These are phyloP conservation scores for Stenchaetothrips biformis DNA, from an alignment of 2,888 invertebrate genomes.

Conservation along the genomic window DNA sequence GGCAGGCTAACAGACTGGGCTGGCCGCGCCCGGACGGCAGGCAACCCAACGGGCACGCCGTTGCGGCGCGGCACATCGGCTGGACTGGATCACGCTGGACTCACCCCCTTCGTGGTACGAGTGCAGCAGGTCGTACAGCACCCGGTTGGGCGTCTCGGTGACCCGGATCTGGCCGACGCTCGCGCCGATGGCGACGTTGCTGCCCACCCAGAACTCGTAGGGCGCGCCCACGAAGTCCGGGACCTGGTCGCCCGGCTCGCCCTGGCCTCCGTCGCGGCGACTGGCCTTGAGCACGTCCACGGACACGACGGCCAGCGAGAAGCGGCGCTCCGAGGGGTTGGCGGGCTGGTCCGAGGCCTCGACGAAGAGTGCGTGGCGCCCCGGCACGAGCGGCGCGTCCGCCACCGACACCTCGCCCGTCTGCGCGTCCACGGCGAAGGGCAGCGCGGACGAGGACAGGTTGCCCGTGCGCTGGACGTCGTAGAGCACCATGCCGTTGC, in stretches of 20 bases:
- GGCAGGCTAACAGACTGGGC: too few relatives aligned
- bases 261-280: constrained; percentile 5
- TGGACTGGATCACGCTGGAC: too few relatives aligned
- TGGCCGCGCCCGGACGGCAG: too few relatives aligned
- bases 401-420: constrained; percentile 64
- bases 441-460: constrained; percentile 55
- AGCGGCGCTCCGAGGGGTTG: constrained; percentile 77
- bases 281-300: constrained; percentile 57
- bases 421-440: constrained; percentile 66
- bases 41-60: too few relatives aligned
- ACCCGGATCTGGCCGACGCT: constrained; percentile 80
- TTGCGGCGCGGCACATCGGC: too few relatives aligned
- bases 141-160: constrained; percentile 63
- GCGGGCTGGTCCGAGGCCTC: constrained; percentile 78
- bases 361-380: constrained; percentile 73
- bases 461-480: constrained; percentile 65
- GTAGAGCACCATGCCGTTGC: constrained; percentile 71
- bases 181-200: constrained; percentile 77
- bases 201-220: constrained; percentile 86
- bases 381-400: constrained; percentile 60
- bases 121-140: constrained; percentile 73
- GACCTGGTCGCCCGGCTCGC: constrained; percentile 42
- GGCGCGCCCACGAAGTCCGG: constrained; percentile 81
- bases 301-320: constrained; percentile 78
- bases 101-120: constrained; percentile 77